These are phyloP conservation scores for Acomys russatus DNA, from an alignment of 2,797 vertebrate genomes.

Conservation along the genomic window DNA sequence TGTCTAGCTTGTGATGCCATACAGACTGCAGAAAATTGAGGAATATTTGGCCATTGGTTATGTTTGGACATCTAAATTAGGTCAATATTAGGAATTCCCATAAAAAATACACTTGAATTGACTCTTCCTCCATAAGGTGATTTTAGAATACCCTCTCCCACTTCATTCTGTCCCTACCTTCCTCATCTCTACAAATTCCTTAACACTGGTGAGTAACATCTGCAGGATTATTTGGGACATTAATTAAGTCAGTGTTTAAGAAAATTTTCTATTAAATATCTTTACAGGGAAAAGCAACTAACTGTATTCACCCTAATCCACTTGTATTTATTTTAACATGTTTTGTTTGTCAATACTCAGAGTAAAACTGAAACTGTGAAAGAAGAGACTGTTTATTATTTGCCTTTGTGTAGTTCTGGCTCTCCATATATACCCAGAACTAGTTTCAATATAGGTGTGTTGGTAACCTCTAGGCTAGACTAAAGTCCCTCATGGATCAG, in stretches of 20 bases:
- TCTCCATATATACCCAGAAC: neutral
- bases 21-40: neutral
- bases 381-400: neutral
- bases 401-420: neutral
- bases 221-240: neutral
- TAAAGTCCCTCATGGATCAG: neutral
- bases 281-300: neutral
- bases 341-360: neutral
- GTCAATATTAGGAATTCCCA: neutral
- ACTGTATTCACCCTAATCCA: neutral
- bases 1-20: neutral
- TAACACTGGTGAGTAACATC: neutral
- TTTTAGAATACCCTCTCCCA: neutral
- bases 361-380: conserved; percentile 12
- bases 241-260: neutral
- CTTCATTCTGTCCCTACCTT: neutral
- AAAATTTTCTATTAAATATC: neutral
- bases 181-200: neutral
- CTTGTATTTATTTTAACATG: neutral
- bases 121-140: neutral
- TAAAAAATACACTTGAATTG: conserved; percentile 21
- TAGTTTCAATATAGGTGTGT: neutral
- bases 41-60: conserved; percentile 13
- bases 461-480: neutral
- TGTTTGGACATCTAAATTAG: neutral